These are phyloP conservation scores for Eurytoma adleriae DNA, from an alignment of 2,888 invertebrate genomes.

Conservation along the genomic window DNA sequence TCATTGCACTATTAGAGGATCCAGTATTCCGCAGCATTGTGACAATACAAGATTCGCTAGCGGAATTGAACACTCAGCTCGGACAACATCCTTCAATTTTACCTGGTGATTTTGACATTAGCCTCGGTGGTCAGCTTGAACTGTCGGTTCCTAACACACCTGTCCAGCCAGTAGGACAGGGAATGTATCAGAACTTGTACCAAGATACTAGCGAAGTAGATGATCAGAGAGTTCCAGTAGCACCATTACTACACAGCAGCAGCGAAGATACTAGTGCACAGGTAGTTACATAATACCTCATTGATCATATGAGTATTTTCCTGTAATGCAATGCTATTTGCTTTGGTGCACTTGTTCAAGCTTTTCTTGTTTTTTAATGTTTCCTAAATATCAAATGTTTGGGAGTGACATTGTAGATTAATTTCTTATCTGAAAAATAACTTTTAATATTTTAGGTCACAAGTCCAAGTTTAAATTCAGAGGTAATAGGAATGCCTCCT, in stretches of 20 bases:
- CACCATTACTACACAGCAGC: slow-evolving; percentile 79
- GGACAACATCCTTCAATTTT: slow-evolving; percentile 94
- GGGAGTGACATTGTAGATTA: not conserved
- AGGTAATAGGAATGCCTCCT: slow-evolving; percentile 76
- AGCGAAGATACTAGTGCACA: slow-evolving; percentile 73
- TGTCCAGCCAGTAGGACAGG: slow-evolving; percentile 69
- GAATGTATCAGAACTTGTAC: slow-evolving; percentile 71
- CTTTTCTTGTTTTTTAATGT: not conserved
- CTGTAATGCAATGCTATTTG: too few relatives aligned
- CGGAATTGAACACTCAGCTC: slow-evolving; percentile 90
- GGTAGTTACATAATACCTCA: slow-evolving; percentile 60
- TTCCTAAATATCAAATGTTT: not conserved
- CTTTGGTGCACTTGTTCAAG: too few relatives aligned
- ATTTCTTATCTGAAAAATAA: slow-evolving; percentile 25
- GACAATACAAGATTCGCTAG: slow-evolving; percentile 93
- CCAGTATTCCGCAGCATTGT: slow-evolving; percentile 94
- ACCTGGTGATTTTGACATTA: slow-evolving; percentile 95
- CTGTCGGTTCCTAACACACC: slow-evolving; percentile 72
- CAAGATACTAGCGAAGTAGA: slow-evolving; percentile 79
- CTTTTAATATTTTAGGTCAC: slow-evolving; percentile 69
- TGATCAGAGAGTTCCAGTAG: slow-evolving; percentile 87
- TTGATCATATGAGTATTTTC: slow-evolving; percentile 6
- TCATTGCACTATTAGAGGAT: slow-evolving; percentile 90
- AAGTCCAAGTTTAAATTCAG: slow-evolving; percentile 74
- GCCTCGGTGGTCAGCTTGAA: slow-evolving; percentile 82